Evolutionary conservation across 2,113 vertebrate genomes (phyloP).

Genomic region (Thymallus thymallus): DNA sequence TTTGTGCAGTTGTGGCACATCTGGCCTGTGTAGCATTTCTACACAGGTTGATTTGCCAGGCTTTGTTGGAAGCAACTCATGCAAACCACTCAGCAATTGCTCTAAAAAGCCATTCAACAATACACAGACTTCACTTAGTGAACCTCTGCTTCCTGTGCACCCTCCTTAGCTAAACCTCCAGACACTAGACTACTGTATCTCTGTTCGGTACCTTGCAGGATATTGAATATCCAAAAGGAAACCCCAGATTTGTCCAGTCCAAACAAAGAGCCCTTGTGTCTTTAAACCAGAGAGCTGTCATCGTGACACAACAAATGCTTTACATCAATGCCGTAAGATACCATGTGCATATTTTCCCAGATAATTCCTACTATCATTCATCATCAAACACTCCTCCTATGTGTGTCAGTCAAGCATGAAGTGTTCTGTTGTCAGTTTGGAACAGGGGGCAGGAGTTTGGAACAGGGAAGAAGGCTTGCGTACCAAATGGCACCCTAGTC

Average conservation of each 20-base stretch:
- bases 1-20: conserved; percentile 51
- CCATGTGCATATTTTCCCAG: conserved; percentile 27
- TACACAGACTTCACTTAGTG: conserved; percentile 53
- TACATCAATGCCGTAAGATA: conserved; percentile 19
- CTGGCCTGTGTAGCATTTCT: conserved; percentile 58
- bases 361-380: conserved; percentile 34
- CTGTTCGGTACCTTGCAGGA: conserved; percentile 65
- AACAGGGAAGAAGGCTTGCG: neutral
- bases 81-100: conserved; percentile 52
- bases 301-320: conserved; percentile 40
- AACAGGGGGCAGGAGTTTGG: no score
- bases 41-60: conserved; percentile 64
- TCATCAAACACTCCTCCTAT: conserved; percentile 23
- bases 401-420: conserved; percentile 41
- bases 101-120: conserved; percentile 59
- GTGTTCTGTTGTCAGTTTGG: conserved; percentile 59
- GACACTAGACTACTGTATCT: conserved; percentile 69
- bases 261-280: conserved; percentile 67
- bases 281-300: conserved; percentile 37
- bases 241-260: conserved; percentile 68
- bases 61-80: conserved; percentile 57
- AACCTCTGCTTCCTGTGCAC: neutral
- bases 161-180: conserved; percentile 30
- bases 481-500: no score
- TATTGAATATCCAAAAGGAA: conserved; percentile 76